phyloP scores from a whole-genome alignment of 2,888 invertebrate genomes.

The Myathropa florea region DNA sequence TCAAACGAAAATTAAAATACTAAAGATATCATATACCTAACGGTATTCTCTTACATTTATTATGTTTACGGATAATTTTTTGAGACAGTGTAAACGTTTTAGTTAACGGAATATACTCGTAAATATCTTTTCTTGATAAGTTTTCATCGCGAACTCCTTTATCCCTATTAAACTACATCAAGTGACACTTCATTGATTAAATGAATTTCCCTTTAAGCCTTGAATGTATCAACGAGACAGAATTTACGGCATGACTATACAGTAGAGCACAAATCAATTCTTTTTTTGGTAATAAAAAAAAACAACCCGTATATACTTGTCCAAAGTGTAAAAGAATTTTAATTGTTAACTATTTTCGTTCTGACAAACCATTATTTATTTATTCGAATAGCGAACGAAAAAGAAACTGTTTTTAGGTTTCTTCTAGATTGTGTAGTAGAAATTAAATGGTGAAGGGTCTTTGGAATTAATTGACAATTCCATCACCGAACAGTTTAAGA shows the following conservation, averaged over 20 bases:
- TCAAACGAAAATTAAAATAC: too few relatives aligned
- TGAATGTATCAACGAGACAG: background rate
- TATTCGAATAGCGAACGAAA: slow-evolving; percentile 46
- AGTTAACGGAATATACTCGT: too few relatives aligned
- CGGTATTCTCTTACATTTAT: too few relatives aligned
- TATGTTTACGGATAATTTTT: too few relatives aligned
- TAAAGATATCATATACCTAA: too few relatives aligned
- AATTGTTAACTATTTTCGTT: slow-evolving; percentile 16
- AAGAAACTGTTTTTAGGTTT: background rate
- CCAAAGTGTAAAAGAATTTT: background rate
- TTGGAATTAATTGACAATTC: background rate
- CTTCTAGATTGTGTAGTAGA: slow-evolving; percentile 13
- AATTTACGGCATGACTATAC: background rate
- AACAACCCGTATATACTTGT: background rate
- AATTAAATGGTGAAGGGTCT: slow-evolving; percentile 29
- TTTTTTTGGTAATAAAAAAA: background rate
- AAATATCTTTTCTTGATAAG: too few relatives aligned
- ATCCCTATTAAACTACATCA: too few relatives aligned
- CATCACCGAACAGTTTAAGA: slow-evolving; percentile 11
- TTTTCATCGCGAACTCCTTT: too few relatives aligned
- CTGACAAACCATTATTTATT: slow-evolving; percentile 42
- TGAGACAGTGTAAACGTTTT: too few relatives aligned
- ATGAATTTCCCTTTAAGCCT: background rate
- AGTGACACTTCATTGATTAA: background rate
- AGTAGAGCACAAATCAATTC: background rate